Evolutionary conservation across 2,113 vertebrate species (phyloP).

Genomic region (Upupa epops): DNA sequence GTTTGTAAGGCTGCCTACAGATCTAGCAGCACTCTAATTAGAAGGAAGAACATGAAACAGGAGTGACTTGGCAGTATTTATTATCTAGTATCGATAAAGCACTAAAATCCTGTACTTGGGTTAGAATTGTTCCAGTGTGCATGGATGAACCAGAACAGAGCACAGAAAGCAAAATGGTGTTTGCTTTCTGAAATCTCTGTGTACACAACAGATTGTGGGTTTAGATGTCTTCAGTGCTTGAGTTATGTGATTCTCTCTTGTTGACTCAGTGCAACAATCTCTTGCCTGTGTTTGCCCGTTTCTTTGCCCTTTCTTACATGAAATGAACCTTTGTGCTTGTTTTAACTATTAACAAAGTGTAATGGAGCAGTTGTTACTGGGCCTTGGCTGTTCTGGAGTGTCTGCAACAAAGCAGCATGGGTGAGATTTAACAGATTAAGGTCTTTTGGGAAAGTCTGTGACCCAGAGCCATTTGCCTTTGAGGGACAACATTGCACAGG

Average conservation of each 20-base stretch:
- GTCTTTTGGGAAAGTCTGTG: rapidly evolving
- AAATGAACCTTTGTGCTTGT: background rate
- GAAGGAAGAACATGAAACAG: conserved; percentile 66
- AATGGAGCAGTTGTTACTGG: background rate
- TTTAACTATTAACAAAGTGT: background rate
- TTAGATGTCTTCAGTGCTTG: conserved; percentile 19
- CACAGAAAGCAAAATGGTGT: conserved; percentile 1
- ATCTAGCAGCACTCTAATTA: conserved; percentile 74
- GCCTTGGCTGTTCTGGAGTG: background rate
- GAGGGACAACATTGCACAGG: rapidly evolving
- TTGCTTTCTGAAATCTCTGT: conserved; percentile 47
- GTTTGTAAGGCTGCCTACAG: conserved; percentile 70
- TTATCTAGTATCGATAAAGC: conserved; percentile 44
- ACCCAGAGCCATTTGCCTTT: background rate
- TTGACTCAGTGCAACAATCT: conserved; percentile 32
- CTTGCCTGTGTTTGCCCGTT: background rate
- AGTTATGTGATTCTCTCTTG: background rate
- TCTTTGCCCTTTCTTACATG: background rate
- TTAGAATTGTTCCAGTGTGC: background rate
- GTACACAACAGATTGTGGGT: conserved; percentile 42
- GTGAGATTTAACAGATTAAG: rapidly evolving
- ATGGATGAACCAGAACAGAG: background rate
- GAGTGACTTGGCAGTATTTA: conserved; percentile 58
- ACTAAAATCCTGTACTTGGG: conserved; percentile 2
- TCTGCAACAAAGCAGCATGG: rapidly evolving